Percentiles rank a stretch among this genome's conserved stretches.
phyloP scores from a whole-genome alignment of 2,797 vertebrate genomes.

The Halcyon badia region DNA sequence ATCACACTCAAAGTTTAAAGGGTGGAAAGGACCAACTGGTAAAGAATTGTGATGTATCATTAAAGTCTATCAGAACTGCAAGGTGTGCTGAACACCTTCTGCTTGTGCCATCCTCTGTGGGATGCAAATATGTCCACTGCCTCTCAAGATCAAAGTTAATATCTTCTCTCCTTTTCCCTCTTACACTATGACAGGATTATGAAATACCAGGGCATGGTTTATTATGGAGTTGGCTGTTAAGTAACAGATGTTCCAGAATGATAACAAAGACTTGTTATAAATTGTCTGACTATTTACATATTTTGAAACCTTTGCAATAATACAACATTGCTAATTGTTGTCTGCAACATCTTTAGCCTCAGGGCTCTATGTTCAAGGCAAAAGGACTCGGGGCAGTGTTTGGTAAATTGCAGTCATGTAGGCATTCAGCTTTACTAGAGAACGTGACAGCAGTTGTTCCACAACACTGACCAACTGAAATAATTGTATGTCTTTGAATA shows the following conservation, averaged over 20 bases:
- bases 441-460: slow-evolving; percentile 3
- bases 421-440: background rate
- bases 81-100: background rate
- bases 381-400: background rate
- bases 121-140: background rate
- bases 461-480: background rate
- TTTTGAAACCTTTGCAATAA: background rate
- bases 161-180: background rate
- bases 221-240: background rate
- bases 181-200: background rate
- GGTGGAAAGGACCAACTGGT: background rate
- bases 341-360: background rate
- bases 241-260: background rate
- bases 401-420: background rate
- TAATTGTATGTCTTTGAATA: background rate
- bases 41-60: background rate
- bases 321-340: background rate
- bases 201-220: background rate
- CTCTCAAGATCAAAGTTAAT: slow-evolving; percentile 23
- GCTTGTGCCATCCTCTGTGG: background rate
- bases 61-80: background rate
- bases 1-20: background rate
- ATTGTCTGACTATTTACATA: background rate
- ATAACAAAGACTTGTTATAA: slow-evolving; percentile 17
- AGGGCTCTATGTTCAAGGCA: background rate